These are phyloP conservation scores for Erynnis tages DNA, from an alignment of 2,888 invertebrate genomes.

Conservation along the genomic window DNA sequence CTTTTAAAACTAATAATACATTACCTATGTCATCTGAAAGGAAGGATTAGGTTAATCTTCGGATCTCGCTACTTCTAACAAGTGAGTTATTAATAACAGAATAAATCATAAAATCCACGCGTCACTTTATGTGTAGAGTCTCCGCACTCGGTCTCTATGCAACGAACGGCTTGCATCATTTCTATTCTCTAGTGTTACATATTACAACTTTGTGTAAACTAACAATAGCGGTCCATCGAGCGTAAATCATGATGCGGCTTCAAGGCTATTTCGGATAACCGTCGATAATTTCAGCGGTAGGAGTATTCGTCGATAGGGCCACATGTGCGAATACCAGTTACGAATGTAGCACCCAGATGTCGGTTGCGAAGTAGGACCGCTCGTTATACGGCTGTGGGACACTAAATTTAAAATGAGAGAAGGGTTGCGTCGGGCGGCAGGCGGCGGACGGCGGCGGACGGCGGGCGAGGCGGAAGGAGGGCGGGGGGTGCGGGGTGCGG, in stretches of 20 bases:
- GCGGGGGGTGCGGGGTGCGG: conserved; percentile 37
- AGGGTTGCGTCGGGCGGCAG: conserved; percentile 40
- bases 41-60: too few relatives aligned
- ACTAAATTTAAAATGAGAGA: conserved; percentile 45
- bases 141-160: background rate
- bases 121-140: background rate
- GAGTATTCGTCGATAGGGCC: conserved; percentile 14
- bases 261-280: conserved; percentile 11
- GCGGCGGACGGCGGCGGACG: conserved; percentile 34
- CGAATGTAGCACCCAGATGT: conserved; percentile 24
- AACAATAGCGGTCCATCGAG: background rate
- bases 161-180: background rate
- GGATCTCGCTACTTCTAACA: too few relatives aligned
- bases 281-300: conserved; percentile 15
- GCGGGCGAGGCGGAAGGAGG: conserved; percentile 45
- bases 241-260: background rate
- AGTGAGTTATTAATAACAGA: too few relatives aligned
- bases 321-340: conserved; percentile 26
- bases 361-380: conserved; percentile 13
- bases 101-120: background rate
- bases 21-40: too few relatives aligned
- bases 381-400: conserved; percentile 31
- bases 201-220: background rate
- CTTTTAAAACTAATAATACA: too few relatives aligned
- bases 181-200: background rate